Percentiles rank a stretch among this genome's conserved stretches.
These are phyloP conservation scores for Aricia agestis DNA, from an alignment of 1,140 invertebrate species.

Conservation along the genomic window DNA sequence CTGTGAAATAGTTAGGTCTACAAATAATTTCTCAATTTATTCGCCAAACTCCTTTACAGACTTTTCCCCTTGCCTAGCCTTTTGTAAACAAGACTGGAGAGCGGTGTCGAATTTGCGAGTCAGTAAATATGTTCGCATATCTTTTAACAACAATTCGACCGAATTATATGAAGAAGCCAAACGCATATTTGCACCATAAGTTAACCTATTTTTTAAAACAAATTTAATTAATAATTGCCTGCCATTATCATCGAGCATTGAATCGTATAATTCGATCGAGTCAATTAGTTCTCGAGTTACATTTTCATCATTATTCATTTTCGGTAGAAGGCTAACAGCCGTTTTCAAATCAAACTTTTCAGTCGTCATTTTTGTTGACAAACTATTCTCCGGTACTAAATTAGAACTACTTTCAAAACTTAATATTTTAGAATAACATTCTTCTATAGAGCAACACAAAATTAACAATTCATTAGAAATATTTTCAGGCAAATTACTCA, in stretches of 20 bases:
- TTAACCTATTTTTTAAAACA: not conserved
- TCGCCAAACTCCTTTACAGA: constrained; percentile 7
- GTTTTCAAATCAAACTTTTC: not conserved
- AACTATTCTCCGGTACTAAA: too few species aligned
- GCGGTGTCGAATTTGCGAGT: constrained; percentile 1
- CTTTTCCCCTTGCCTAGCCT: not conserved
- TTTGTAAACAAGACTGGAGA: not conserved
- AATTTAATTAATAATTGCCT: constrained; percentile 7
- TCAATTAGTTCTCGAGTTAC: constrained; percentile 9
- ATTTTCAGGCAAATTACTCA: too few species aligned
- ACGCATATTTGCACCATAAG: constrained; percentile 10
- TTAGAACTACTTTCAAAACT: too few species aligned
- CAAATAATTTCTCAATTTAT: not conserved
- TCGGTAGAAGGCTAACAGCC: constrained; percentile 6
- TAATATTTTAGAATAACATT: not conserved
- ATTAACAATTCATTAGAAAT: too few species aligned
- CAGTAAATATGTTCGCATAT: not conserved
- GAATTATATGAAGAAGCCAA: not conserved
- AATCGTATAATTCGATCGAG: constrained; percentile 2
- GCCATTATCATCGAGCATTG: not conserved
- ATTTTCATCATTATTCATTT: constrained; percentile 8
- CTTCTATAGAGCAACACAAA: too few species aligned
- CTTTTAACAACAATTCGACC: not conserved
- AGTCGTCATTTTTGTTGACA: too few species aligned
- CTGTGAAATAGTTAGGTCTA: constrained; percentile 13